phyloP scores from a whole-genome alignment of 92 coral and sea anemone genomes.

The Parazoanthus swiftii region DNA sequence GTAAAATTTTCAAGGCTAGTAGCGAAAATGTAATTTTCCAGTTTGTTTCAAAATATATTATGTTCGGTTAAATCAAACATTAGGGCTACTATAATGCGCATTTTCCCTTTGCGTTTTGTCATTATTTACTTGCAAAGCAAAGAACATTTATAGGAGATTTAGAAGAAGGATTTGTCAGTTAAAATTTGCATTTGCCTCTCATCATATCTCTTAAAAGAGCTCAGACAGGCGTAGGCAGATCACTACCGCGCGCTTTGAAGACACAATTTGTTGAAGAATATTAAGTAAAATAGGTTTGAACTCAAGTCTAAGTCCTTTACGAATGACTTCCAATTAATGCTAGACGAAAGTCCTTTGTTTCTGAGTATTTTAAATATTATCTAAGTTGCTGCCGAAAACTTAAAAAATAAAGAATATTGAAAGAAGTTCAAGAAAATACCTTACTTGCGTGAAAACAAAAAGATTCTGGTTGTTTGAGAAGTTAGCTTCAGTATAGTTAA shows the following conservation, averaged over 20 bases:
- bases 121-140: neutral
- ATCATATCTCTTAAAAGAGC: neutral
- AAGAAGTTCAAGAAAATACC: neutral
- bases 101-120: too few relatives aligned
- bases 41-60: neutral
- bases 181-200: too few relatives aligned
- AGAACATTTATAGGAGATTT: neutral
- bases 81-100: too few relatives aligned
- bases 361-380: neutral
- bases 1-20: too few relatives aligned
- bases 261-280: neutral
- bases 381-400: too few relatives aligned
- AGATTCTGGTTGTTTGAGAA: too few relatives aligned
- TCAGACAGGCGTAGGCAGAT: neutral
- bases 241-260: neutral
- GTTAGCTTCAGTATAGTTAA: neutral
- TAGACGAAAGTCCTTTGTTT: neutral
- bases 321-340: neutral
- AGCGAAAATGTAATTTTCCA: too few relatives aligned
- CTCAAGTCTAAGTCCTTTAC: neutral
- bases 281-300: too few relatives aligned
- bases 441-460: too few relatives aligned
- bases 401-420: neutral
- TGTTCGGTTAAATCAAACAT: too few relatives aligned
- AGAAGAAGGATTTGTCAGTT: too few relatives aligned